These are phyloP conservation scores for Ariolimax columbianus DNA, from an alignment of 2,888 invertebrate species.

Conservation along the genomic window DNA sequence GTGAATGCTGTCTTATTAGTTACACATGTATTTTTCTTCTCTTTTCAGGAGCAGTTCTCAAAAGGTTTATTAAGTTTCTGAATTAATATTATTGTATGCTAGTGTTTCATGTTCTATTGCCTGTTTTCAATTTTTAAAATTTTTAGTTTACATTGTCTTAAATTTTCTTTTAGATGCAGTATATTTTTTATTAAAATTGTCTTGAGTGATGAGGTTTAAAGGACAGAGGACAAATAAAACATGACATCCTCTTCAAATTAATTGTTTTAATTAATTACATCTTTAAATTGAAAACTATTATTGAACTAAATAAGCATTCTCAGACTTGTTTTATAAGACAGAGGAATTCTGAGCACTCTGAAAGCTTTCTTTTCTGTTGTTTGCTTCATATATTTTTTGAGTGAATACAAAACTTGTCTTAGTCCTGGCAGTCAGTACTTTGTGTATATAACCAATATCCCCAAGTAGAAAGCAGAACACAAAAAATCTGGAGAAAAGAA, in stretches of 20 bases:
- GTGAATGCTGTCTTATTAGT: too few species aligned
- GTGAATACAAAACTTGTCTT: too few species aligned
- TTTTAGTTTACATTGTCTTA: background rate
- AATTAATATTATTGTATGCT: background rate
- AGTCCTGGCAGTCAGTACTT: too few species aligned
- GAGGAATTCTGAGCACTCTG: too few species aligned
- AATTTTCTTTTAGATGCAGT: background rate
- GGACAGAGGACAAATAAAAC: background rate
- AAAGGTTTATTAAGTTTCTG: constrained; percentile 8
- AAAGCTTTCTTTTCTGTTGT: too few species aligned
- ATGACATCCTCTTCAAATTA: background rate
- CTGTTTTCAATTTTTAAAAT: background rate
- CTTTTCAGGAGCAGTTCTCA: constrained; percentile 23
- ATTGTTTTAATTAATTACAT: background rate
- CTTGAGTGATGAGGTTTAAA: too few species aligned
- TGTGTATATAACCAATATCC: too few species aligned
- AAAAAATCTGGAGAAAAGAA: too few species aligned
- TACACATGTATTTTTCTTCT: background rate
- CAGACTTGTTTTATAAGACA: background rate
- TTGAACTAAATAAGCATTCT: background rate
- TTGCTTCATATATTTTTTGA: too few species aligned
- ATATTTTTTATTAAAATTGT: background rate
- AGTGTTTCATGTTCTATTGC: background rate
- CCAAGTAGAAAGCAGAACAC: too few species aligned
- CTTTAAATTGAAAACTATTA: background rate